Base-by-base conservation (phyloP, 2,113 vertebrate genomes). In the Heterotis niloticus region DNA sequence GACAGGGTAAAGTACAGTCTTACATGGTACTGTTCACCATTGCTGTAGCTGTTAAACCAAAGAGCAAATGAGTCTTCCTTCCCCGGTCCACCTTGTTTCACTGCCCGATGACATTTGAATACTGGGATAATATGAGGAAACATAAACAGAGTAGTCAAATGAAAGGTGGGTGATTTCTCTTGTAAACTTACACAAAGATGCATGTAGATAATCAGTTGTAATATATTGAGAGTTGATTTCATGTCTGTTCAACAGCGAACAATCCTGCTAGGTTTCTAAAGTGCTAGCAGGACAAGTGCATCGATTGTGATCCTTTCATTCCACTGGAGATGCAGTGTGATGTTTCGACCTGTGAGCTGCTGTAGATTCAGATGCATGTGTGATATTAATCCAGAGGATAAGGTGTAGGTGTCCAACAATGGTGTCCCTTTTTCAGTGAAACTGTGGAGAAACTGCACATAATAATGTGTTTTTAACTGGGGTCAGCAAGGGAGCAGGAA, bases 141-240 rank as follows among this genome's bases (percentile, higher is more conserved):
- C 68, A 71, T 66, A 57, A 76, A 59, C 74, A 34, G 68, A n/a
- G 57, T 74, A 82, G 68, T 79, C 81, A 82, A 80, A 82, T 82
- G 81, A 77, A 59, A 26, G n/a, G 52, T 65, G 57, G 66, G 28
- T 20, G 51, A 17, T 52, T 66, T 23, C 73, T 59, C 52, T 75
- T 29, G 24, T 78, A 79, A 75, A 80, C 71, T 78, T 79, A 29
- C 78, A 57, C 67, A 34, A 4, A 0, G 23, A 56, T 34, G 34
- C 29, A 56, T 64, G 26, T 23, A 64, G 34, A 69, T 5, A 44
- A 54, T 67, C 24, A 59, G 66, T 74, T 56, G 44, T 64, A 72
- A 56, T 24, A 10, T 26, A 18, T 28, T 18, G 11, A n/a, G 66
- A 14, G 54, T 56, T 1, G 44, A 12, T 9, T 66, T 56, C 9